Percentiles rank a stretch among this genome's conserved stretches.
phyloP scores from a whole-genome alignment of 2,888 invertebrate species.

The Melinaea menophilus region DNA sequence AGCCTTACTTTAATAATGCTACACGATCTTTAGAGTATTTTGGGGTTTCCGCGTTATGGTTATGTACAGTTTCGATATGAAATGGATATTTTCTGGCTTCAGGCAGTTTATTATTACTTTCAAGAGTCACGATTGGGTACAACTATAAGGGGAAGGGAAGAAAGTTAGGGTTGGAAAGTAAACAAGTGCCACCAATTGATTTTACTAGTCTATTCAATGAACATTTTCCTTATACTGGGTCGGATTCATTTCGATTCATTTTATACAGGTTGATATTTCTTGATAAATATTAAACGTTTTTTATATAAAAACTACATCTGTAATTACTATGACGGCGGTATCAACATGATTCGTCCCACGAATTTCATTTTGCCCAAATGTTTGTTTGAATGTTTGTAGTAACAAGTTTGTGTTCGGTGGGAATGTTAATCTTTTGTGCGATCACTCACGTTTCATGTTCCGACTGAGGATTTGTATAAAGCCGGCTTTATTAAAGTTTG shows the following conservation, averaged over 20 bases:
- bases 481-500: slow-evolving; percentile 59
- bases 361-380: slow-evolving; percentile 6
- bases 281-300: background rate
- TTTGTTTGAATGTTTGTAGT: slow-evolving; percentile 13
- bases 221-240: slow-evolving; percentile 49
- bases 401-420: slow-evolving; percentile 21
- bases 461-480: slow-evolving; percentile 44
- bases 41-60: slow-evolving; percentile 57
- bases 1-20: slow-evolving; percentile 71
- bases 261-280: slow-evolving; percentile 35
- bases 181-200: slow-evolving; percentile 68
- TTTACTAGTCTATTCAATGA: slow-evolving; percentile 61
- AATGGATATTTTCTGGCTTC: slow-evolving; percentile 77
- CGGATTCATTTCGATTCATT: slow-evolving; percentile 33
- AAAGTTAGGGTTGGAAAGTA: slow-evolving; percentile 61
- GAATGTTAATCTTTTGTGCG: slow-evolving; percentile 38
- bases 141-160: slow-evolving; percentile 52
- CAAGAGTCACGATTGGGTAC: slow-evolving; percentile 57
- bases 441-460: slow-evolving; percentile 47
- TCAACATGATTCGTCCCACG: slow-evolving; percentile 2
- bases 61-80: slow-evolving; percentile 65
- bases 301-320: background rate
- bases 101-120: slow-evolving; percentile 77
- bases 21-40: slow-evolving; percentile 68
- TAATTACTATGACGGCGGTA: background rate